Evolutionary conservation across 2,888 invertebrate genomes (phyloP).

Genomic region (Amiota minor): DNA sequence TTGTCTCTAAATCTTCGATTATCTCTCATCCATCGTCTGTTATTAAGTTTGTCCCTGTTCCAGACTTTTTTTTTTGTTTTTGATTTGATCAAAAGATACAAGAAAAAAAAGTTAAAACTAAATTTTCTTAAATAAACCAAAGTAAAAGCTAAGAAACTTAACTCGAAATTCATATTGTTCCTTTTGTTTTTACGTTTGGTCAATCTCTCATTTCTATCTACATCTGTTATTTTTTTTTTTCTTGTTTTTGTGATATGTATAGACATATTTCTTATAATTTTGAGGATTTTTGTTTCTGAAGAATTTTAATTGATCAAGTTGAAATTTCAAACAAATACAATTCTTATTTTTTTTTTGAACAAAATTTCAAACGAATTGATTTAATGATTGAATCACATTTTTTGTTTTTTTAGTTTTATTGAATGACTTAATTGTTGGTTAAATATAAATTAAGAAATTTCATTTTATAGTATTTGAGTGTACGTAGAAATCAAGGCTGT

Average conservation of each 20-base stretch:
- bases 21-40: slow-evolving; percentile 17
- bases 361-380: no score
- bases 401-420: background rate
- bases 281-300: background rate
- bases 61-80: slow-evolving; percentile 8
- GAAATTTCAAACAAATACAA: slow-evolving; percentile 19
- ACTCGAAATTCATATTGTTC: slow-evolving; percentile 11
- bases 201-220: slow-evolving; percentile 21
- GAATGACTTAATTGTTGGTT: background rate
- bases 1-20: slow-evolving; percentile 17
- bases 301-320: slow-evolving; percentile 28
- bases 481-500: no score
- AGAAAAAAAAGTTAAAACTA: slow-evolving; percentile 66
- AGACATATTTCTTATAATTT: background rate
- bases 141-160: slow-evolving; percentile 23
- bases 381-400: no score
- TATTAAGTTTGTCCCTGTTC: slow-evolving; percentile 34
- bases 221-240: background rate
- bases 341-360: background rate
- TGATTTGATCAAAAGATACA: background rate
- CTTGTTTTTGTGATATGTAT: background rate
- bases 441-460: no score
- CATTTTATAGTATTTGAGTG: no score
- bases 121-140: slow-evolving; percentile 61
- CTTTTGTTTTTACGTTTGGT: background rate